Evolutionary conservation across 2,797 vertebrate species (phyloP), one percentile per base, ranked within the genome.

Genomic region (Amblyopsis hoosieri): DNA sequence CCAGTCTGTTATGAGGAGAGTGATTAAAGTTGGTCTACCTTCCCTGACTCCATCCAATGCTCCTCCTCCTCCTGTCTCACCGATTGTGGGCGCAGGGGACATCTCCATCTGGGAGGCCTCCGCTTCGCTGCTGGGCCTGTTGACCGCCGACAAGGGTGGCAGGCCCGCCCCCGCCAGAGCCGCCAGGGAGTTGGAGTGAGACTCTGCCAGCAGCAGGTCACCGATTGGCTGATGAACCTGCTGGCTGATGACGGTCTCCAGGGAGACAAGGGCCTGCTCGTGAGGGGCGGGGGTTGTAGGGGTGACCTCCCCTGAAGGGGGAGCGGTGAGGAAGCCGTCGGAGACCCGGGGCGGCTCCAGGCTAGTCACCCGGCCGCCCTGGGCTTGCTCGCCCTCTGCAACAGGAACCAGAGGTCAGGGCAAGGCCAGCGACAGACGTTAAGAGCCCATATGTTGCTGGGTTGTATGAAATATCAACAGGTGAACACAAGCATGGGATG

Each of bases 41-140:
- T 93, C 92, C 90, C 91, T 91, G 87, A 82, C 88, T 90, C 91
- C 88, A 86, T 93, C 91, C 91, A 93, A 87, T 47, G 87, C 86
- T 90, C 88, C 84, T 66, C 77, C 85, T 74, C 78, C 80, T 84
- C 83, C 90, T 88, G 84, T 91, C 94, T 95, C 92, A 95, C 96
- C 94, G 83, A 95, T 96, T 85, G 94, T 95, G 73, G 96, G 95
- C 64, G 94, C 95, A 1, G 96, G 96, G 12, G 96, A 98, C 88
- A 97, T 94, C 88, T 98, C 96, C 96, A 98, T 98, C 85, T 98
- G 96, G 51, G 94, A 96, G 70, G 95, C 93, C 83, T 98, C 96
- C 11, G 91, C 90, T 67, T 98, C 96, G 73, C 86, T 91, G 82
- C 86, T 94, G 61, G 90, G 84, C 74, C 95, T 91, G 62, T 95